Percentiles rank a stretch among this genome's conserved stretches.
Conservation (phyloP, 2,113 vertebrate species). For the Salvator merianae region DNA sequence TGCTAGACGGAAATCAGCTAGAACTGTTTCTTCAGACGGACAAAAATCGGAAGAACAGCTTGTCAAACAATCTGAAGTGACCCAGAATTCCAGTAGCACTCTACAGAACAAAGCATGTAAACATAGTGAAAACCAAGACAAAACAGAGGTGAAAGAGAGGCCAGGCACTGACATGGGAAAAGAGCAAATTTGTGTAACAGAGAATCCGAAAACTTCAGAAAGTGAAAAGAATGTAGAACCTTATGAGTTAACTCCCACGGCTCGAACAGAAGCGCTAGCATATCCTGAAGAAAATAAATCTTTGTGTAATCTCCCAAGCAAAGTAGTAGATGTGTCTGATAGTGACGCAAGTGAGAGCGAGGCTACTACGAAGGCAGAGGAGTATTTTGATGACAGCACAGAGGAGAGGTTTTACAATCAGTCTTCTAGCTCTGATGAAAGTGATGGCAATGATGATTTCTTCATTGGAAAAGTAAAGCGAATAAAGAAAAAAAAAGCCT, state of each 20-base stretch:
- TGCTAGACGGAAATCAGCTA: constrained; percentile 71
- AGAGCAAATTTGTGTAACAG: constrained; percentile 26
- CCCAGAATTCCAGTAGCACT: constrained; percentile 27
- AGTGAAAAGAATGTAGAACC: constrained; percentile 2
- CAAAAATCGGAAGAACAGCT: constrained; percentile 55
- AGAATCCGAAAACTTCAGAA: constrained; percentile 37
- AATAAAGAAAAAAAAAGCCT: constrained; percentile 82
- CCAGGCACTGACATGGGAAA: constrained; percentile 13
- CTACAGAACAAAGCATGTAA: constrained; percentile 36
- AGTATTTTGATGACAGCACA: constrained; percentile 93
- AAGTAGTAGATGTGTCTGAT: neutral
- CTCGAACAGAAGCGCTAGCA: constrained; percentile 31
- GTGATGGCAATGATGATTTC: constrained; percentile 85
- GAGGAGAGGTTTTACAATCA: constrained; percentile 93
- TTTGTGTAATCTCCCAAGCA: constrained; percentile 22
- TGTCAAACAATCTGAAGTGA: constrained; percentile 27
- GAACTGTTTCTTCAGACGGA: constrained; percentile 42
- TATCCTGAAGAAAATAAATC: constrained; percentile 45
- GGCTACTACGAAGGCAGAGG: constrained; percentile 71
- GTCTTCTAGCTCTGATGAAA: constrained; percentile 86
- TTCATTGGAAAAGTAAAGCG: constrained; percentile 91
- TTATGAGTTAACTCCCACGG: constrained; percentile 2
- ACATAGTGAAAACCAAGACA: constrained; percentile 28
- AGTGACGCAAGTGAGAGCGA: constrained; percentile 71
- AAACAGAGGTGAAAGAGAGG: constrained; percentile 41